Evolutionary conservation across 2,113 vertebrate genomes (phyloP).

Genomic region (Saccopteryx bilineata): DNA sequence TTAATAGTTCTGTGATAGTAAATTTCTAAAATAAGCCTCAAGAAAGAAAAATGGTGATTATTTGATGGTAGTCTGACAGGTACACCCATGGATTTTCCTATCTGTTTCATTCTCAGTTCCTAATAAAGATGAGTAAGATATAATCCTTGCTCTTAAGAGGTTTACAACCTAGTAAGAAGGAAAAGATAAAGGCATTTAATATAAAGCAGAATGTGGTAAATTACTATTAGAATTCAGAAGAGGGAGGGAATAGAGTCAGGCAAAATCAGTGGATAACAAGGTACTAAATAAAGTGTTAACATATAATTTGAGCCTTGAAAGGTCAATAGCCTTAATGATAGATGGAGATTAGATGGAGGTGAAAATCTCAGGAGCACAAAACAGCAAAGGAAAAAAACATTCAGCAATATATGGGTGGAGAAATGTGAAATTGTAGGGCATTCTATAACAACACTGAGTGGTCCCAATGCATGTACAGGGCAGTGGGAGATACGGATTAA

Average conservation of each 20-base stretch:
- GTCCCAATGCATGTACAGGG: rapidly evolving
- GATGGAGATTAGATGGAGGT: background rate
- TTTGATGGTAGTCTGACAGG: background rate
- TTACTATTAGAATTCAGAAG: background rate
- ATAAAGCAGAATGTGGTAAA: constrained; percentile 1
- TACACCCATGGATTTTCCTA: background rate
- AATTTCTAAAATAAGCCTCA: constrained; percentile 35
- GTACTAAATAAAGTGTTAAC: background rate
- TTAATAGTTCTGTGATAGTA: background rate
- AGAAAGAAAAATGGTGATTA: background rate
- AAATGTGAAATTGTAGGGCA: background rate
- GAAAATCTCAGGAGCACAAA: background rate
- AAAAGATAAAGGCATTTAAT: background rate
- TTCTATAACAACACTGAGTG: background rate
- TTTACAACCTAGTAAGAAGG: background rate
- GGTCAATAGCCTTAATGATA: background rate
- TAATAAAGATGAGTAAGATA: constrained; percentile 6
- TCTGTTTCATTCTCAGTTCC: constrained; percentile 18
- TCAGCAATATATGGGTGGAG: background rate
- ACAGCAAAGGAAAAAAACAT: background rate
- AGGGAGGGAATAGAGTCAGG: background rate
- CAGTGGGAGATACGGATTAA: background rate
- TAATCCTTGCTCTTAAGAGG: background rate
- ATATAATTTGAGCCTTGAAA: background rate
- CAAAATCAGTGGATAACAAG: background rate